Percentiles rank a stretch among this genome's conserved stretches.
Evolutionary conservation across 1,140 invertebrate genomes (phyloP).

Genomic region (Goniozus legneri): DNA sequence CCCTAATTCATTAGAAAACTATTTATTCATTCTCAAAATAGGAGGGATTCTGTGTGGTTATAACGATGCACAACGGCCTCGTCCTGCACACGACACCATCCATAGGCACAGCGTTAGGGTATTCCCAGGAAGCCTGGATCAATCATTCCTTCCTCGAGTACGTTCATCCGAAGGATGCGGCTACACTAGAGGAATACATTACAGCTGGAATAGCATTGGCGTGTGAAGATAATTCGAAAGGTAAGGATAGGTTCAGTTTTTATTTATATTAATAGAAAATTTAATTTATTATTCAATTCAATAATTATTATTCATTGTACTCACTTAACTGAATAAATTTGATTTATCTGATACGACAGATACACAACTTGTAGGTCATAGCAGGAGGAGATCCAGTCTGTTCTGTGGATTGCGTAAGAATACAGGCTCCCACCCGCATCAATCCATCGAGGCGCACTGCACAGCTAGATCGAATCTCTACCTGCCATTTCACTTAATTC

Average conservation of each 20-base stretch:
- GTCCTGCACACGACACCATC: slow-evolving; percentile 73
- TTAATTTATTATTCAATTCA: neutral
- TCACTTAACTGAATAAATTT: neutral
- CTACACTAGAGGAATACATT: slow-evolving; percentile 61
- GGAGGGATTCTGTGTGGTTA: slow-evolving; percentile 73
- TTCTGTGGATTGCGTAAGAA: slow-evolving; percentile 55
- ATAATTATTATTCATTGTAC: neutral
- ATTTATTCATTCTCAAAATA: slow-evolving; percentile 32
- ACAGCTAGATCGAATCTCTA: slow-evolving; percentile 55
- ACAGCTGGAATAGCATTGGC: slow-evolving; percentile 46
- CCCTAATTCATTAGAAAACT: too few species aligned
- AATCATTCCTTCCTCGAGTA: slow-evolving; percentile 84
- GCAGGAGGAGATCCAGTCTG: slow-evolving; percentile 30
- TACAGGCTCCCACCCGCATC: slow-evolving; percentile 52
- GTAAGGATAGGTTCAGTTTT: slow-evolving; percentile 16
- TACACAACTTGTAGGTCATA: slow-evolving; percentile 27
- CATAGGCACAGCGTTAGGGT: slow-evolving; percentile 70
- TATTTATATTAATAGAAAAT: neutral
- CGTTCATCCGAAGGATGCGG: slow-evolving; percentile 73
- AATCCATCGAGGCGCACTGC: slow-evolving; percentile 45
- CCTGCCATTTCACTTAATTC: slow-evolving; percentile 70
- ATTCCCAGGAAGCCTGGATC: slow-evolving; percentile 80
- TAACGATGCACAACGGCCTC: slow-evolving; percentile 78
- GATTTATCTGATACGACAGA: slow-evolving; percentile 10
- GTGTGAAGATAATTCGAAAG: slow-evolving; percentile 31